Conservation (phyloP, 2,888 invertebrate genomes). For the Hipparchia semele region DNA sequence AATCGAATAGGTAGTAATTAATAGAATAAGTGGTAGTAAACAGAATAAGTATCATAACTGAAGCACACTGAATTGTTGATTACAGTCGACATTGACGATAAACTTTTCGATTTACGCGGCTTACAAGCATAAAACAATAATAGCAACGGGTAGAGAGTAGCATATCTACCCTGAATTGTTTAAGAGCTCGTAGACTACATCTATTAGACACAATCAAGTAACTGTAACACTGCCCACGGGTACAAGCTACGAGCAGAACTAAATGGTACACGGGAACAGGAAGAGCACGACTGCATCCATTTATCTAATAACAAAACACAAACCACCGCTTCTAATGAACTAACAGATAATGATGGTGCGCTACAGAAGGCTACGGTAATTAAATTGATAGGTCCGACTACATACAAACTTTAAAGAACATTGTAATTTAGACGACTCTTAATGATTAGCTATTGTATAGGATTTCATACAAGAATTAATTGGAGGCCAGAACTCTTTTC, state of each 20-base stretch:
- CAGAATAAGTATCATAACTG: background rate
- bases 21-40: background rate
- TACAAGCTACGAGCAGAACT: constrained; percentile 31
- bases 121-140: background rate
- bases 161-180: constrained; percentile 16
- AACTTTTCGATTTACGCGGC: background rate
- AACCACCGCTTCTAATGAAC: constrained; percentile 36
- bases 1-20: no score
- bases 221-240: constrained; percentile 38
- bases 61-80: background rate
- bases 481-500: no score
- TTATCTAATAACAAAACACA: constrained; percentile 38
- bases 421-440: background rate
- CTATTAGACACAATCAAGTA: constrained; percentile 32
- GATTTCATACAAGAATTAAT: no score
- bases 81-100: background rate
- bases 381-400: constrained; percentile 21
- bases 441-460: no score
- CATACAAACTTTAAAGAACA: background rate
- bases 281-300: constrained; percentile 35
- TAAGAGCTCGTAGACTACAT: constrained; percentile 16
- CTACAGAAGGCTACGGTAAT: constrained; percentile 26
- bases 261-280: constrained; percentile 34
- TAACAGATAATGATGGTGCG: constrained; percentile 35
- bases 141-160: background rate